phyloP scores from a whole-genome alignment of 1,140 invertebrate genomes.

The Eciton burchellii region DNA sequence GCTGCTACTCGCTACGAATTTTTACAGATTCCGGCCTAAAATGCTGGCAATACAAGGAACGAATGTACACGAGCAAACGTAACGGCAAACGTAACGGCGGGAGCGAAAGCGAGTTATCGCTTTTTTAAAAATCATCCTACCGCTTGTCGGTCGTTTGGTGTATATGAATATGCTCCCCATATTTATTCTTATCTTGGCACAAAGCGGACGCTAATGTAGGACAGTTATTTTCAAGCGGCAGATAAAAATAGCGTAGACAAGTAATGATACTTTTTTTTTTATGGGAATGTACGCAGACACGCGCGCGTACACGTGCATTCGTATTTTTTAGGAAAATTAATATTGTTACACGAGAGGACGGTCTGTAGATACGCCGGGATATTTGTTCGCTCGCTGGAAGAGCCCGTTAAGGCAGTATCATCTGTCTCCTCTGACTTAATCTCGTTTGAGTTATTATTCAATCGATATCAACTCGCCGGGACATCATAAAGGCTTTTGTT shows the following conservation, averaged over 20 bases:
- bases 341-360: neutral
- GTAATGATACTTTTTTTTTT: neutral
- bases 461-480: neutral
- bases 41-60: neutral
- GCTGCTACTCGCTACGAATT: neutral
- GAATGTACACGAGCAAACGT: too few species aligned
- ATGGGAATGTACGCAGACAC: neutral
- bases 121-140: slow-evolving; percentile 2
- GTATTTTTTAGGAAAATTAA: neutral
- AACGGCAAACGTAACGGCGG: neutral
- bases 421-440: neutral
- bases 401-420: neutral
- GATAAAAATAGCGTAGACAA: neutral
- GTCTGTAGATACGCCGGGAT: neutral
- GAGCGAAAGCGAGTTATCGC: neutral
- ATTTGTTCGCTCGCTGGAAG: neutral
- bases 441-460: neutral
- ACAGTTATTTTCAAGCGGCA: neutral
- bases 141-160: neutral
- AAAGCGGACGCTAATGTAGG: neutral
- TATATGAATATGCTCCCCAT: neutral
- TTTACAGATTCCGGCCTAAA: slow-evolving; percentile 23
- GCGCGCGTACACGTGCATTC: too few species aligned
- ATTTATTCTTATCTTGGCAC: slow-evolving; percentile 11
- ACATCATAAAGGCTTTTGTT: neutral